Conservation (phyloP, 2,888 invertebrate genomes). For the Lycophotia porphyrea region DNA sequence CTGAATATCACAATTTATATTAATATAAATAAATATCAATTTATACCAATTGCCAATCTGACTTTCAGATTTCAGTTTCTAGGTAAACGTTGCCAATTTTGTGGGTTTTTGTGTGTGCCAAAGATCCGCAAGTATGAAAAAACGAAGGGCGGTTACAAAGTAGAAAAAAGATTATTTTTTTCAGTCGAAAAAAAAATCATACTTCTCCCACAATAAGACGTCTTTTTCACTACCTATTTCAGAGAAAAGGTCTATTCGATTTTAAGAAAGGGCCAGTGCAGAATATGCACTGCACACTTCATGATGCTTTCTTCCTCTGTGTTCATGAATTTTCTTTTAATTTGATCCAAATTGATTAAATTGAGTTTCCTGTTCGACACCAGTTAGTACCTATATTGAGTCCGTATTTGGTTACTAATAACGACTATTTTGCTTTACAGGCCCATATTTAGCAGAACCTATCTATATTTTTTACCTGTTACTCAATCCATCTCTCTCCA, state of each 20-base stretch:
- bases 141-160: background rate
- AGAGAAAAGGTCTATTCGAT: background rate
- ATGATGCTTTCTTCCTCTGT: background rate
- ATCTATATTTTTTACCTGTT: slow-evolving; percentile 11
- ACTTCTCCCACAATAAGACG: background rate
- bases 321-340: background rate
- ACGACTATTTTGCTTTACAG: too few species aligned
- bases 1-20: background rate
- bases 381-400: too few species aligned
- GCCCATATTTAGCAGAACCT: background rate
- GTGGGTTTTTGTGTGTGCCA: too few species aligned
- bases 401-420: background rate
- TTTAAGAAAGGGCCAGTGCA: background rate
- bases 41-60: background rate
- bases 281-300: background rate
- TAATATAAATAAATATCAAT: too few species aligned
- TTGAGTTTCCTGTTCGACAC: background rate
- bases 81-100: background rate
- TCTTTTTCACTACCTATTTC: background rate
- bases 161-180: too few species aligned
- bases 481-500: background rate
- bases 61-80: background rate
- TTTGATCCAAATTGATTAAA: background rate
- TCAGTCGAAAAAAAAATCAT: too few species aligned
- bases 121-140: background rate